phyloP scores from a whole-genome alignment of 2,888 invertebrate genomes.

The Plagodis pulveraria region DNA sequence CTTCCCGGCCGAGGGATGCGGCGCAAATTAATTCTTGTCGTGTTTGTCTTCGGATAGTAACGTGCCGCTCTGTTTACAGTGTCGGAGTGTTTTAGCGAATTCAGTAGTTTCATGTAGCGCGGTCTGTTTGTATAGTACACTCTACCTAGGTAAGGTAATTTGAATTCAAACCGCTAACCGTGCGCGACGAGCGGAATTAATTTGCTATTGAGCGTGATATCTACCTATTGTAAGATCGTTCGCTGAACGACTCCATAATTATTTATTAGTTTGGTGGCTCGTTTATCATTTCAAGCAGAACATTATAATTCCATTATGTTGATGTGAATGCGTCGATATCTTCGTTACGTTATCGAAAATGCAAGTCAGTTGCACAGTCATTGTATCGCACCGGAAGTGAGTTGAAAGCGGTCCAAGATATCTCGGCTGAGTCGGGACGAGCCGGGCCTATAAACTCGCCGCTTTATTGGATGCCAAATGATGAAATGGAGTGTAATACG shows the following conservation, averaged over 20 bases:
- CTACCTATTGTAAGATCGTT: background rate
- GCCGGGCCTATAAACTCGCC: slow-evolving; percentile 24
- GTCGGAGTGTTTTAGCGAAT: slow-evolving; percentile 4
- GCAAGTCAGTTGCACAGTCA: slow-evolving; percentile 26
- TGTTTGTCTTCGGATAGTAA: slow-evolving; percentile 18
- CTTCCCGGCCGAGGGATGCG: slow-evolving; percentile 34
- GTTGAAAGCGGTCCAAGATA: slow-evolving; percentile 26
- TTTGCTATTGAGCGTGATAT: slow-evolving; percentile 17
- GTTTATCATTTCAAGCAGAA: slow-evolving; percentile 23
- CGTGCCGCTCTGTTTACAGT: slow-evolving; percentile 11
- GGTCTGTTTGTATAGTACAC: background rate
- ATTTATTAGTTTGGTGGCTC: slow-evolving; percentile 17
- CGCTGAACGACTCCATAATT: slow-evolving; percentile 2
- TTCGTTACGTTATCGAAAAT: slow-evolving; percentile 8
- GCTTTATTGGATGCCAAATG: slow-evolving; percentile 33
- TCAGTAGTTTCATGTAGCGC: slow-evolving; percentile 14
- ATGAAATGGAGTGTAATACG: slow-evolving; percentile 36
- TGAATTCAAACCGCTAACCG: slow-evolving; percentile 18
- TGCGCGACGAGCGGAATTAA: slow-evolving; percentile 18
- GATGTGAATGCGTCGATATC: slow-evolving; percentile 20
- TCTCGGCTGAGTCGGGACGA: slow-evolving; percentile 17
- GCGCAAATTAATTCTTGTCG: slow-evolving; percentile 27
- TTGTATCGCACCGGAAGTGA: slow-evolving; percentile 17
- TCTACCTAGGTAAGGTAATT: slow-evolving; percentile 11
- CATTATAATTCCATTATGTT: slow-evolving; percentile 28